Evolutionary conservation across 2,113 vertebrate genomes (phyloP), one percentile per base, ranked within the genome.

Genomic region (Salvelinus namaycush): DNA sequence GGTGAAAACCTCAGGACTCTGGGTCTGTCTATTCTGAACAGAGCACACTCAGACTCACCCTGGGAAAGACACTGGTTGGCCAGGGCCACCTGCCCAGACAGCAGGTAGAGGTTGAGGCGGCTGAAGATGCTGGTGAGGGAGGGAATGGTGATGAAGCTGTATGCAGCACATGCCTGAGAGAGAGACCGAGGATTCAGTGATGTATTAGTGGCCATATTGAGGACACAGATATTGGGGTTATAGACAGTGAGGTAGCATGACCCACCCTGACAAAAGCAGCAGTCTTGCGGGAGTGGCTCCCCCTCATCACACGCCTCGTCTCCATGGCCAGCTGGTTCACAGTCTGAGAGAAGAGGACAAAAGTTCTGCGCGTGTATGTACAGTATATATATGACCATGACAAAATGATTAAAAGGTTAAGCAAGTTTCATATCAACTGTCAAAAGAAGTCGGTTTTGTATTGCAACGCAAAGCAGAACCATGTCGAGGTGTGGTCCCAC

Each of bases 31-130:
- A 4, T 54, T 44, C 39, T 11, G 39, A 44, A 44, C 2, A 44
- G 39, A n/a, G 29, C 27, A 48, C 44, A 3, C 68, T n/a, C 27
- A 66, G 27, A 62, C 95, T 96, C 88, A 99, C 98, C 97, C 92
- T 99, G 98, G 48, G 98, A 99, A 76, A 99, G 95, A 90, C 98
- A 99, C 92, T 98, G 97, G 86, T 99, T 99, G 88, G 96, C 96
- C 89, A 99, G 81, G 20, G 98, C 97, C 5, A 99, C 96, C 89
- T 99, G 97, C 44, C 97, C 97, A 0, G 98, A 98, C 26, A 96
- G 93, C 74, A 99, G 91, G 70, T 99, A 99, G 70, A 99, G 95
- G 81, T 95, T 96, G 73, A 99, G 96, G 0, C 96, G 94, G 0
- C 91, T 93, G 87, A 99, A 99, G 92, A 99, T 96, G 34, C 94